Percentiles rank a stretch among this genome's conserved stretches.
These are phyloP conservation scores for Haliaeetus leucogaster DNA, from an alignment of 2,113 vertebrate species.

Conservation along the genomic window DNA sequence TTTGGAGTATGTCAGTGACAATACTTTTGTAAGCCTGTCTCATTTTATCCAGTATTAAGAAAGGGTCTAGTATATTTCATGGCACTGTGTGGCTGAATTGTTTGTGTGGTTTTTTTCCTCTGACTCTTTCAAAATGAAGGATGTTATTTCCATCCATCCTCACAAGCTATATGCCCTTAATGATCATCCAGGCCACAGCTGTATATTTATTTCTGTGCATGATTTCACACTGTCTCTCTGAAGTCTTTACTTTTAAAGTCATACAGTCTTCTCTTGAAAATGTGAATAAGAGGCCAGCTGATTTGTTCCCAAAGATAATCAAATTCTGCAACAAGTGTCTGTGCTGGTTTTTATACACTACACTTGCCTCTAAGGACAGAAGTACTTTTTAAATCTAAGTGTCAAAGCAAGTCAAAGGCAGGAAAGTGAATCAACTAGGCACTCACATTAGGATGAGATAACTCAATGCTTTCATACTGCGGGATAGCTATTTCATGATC, in stretches of 20 bases:
- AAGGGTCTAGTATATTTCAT: neutral
- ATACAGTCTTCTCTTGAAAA: neutral
- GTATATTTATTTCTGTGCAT: neutral
- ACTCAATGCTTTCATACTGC: neutral
- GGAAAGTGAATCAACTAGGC: neutral
- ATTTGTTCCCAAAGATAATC: neutral
- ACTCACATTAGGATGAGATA: constrained; percentile 20
- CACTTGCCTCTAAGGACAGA: neutral
- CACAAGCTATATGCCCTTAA: neutral
- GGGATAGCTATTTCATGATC: constrained; percentile 43
- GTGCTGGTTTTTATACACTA: neutral
- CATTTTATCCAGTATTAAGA: neutral
- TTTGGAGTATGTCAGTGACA: neutral
- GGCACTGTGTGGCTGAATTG: neutral
- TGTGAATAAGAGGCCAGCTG: neutral
- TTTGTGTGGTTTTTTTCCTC: neutral
- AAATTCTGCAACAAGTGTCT: neutral
- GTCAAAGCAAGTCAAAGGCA: constrained; percentile 22
- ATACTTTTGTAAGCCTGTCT: neutral
- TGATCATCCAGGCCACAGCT: neutral
- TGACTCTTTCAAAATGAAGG: neutral
- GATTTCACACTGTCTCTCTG: neutral
- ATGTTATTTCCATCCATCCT: neutral
- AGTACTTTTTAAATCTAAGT: neutral
- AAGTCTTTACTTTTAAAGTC: neutral